These are phyloP conservation scores for Heliconius ethilla DNA, from an alignment of 2,888 invertebrate genomes.

Conservation along the genomic window DNA sequence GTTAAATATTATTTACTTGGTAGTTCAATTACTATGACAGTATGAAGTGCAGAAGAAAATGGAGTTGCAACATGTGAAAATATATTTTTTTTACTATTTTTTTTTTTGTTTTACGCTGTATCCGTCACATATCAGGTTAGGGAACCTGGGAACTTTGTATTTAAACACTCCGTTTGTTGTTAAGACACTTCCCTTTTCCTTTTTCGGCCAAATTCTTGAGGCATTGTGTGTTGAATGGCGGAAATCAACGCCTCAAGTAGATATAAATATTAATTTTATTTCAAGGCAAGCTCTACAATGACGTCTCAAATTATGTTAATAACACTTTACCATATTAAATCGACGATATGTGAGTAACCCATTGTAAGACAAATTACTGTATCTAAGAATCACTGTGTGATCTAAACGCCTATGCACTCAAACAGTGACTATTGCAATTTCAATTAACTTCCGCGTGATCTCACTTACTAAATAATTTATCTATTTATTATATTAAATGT, in stretches of 20 bases:
- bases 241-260: neutral
- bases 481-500: neutral
- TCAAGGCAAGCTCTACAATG: neutral
- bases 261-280: neutral
- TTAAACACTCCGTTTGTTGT: too few relatives aligned
- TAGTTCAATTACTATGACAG: neutral
- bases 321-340: neutral
- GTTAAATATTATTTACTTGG: neutral
- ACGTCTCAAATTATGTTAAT: neutral
- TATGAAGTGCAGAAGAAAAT: neutral
- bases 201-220: too few relatives aligned
- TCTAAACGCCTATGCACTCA: neutral
- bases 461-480: neutral
- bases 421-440: neutral
- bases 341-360: neutral
- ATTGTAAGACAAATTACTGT: conserved; percentile 1
- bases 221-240: too few relatives aligned
- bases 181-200: too few relatives aligned
- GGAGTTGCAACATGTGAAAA: neutral
- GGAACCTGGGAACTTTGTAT: too few relatives aligned
- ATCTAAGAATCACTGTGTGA: neutral
- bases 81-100: neutral
- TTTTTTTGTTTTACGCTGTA: too few relatives aligned
- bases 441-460: neutral
- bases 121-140: too few relatives aligned